Percentiles rank a stretch among this genome's conserved stretches.
phyloP scores from a whole-genome alignment of 2,888 invertebrate species.

The Diplazon laetatorius region DNA sequence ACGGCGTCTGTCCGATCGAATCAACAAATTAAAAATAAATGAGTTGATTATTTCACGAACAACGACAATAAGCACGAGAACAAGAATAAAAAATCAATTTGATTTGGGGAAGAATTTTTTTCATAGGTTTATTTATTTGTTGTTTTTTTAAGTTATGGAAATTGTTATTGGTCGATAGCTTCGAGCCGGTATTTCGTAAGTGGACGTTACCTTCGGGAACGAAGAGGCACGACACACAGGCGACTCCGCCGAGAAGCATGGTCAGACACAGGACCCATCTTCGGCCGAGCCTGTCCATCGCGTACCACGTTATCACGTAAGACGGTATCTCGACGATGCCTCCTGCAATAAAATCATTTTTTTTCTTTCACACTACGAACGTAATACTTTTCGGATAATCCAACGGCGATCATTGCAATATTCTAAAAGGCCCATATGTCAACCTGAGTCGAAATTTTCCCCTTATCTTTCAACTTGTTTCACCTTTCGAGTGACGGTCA shows the following conservation, averaged over 20 bases:
- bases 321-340: constrained; percentile 87
- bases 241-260: constrained; percentile 87
- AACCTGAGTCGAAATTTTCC: no score
- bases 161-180: no score
- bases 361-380: neutral
- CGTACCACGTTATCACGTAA: constrained; percentile 87
- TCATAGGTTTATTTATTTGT: no score
- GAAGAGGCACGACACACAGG: constrained; percentile 86
- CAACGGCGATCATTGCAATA: neutral
- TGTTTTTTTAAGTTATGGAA: no score
- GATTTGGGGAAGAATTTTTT: no score
- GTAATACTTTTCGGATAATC: neutral
- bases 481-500: no score
- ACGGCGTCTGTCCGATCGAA: constrained; percentile 83
- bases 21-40: no score
- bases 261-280: constrained; percentile 87
- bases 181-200: no score
- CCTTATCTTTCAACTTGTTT: no score
- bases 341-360: constrained; percentile 80
- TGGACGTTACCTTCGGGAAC: constrained; percentile 85
- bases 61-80: no score
- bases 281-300: constrained; percentile 86
- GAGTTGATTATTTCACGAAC: no score
- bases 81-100: no score
- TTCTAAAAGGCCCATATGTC: neutral